Evolutionary conservation across 2,797 vertebrate genomes (phyloP), one percentile per base, ranked within the genome.

Genomic region (Delichon dasypus): DNA sequence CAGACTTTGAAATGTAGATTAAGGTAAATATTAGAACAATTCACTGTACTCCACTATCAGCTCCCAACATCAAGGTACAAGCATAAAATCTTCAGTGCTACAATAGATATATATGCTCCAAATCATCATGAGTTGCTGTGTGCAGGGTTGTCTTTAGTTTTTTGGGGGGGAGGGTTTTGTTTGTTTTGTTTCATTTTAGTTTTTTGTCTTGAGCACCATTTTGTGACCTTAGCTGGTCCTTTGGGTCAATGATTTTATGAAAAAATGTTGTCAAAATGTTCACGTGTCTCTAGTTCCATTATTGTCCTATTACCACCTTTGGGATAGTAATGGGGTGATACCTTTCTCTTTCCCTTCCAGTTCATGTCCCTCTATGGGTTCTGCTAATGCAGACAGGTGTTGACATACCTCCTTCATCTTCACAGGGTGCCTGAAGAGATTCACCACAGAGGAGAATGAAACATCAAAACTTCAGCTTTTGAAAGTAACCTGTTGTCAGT

Each of bases 11-110:
- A 78, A 61, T 54, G 65, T 61, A 90, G 47, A 88, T 85, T 68
- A 88, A 94, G 42, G 81, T 65, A 96, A 77, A 61, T 88, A 95
- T 88, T 90, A 50, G 94, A 95, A 90, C n/a, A 90, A 60, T 93
- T 79, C 74, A 45, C 65, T 88, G 32, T 76, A 68, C 9, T 89
- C n/a, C 8, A 66, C 30, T 87, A 73, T 27, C 8, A 6, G 4
- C 17, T 55, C 38, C 22, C 18, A 47, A 67, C 51, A 78, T 76
- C 17, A 42, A 85, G 34, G 34, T 25, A 36, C 16, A 18, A 96
- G n/a, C 50, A 58, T 36, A 93, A 68, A 23, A 40, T 78, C 76
- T 82, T 75, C 29, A 48, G 5, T 64, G 32, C 2, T 86, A 64
- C 60, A 86, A 73, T 16, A 76, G 10, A 40, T 20, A 82, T 86